Evolutionary conservation across 2,113 vertebrate genomes (phyloP).

Genomic region (Pelobates fuscus): DNA sequence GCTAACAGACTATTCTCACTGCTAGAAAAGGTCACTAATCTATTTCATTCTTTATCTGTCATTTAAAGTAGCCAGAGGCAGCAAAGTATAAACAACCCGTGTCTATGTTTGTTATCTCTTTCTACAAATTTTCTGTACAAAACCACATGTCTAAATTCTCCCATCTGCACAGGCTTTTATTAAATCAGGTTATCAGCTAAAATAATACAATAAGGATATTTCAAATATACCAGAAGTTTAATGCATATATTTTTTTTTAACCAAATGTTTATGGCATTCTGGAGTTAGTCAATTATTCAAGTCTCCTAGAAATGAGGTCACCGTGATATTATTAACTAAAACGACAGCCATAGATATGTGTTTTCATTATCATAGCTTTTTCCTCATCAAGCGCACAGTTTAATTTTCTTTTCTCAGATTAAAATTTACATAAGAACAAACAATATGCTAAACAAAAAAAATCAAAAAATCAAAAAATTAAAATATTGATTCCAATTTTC

Average conservation of each 20-base stretch:
- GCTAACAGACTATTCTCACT: neutral
- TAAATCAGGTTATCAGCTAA: conserved; percentile 14
- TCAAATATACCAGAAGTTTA: conserved; percentile 23
- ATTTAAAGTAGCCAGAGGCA: conserved; percentile 6
- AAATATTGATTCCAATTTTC: conserved; percentile 18
- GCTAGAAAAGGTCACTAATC: neutral
- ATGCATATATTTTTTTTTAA: neutral
- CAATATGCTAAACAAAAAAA: conserved; percentile 23
- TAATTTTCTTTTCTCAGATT: conserved; percentile 4
- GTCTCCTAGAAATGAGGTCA: conserved; percentile 20
- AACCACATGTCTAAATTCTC: neutral
- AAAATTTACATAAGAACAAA: neutral
- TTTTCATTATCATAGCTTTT: conserved; percentile 25
- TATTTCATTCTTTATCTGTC: neutral
- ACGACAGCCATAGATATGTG: conserved; percentile 4
- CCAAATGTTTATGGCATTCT: neutral
- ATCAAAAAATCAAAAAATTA: conserved; percentile 10
- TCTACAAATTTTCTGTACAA: neutral
- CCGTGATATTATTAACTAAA: neutral
- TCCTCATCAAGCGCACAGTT: neutral
- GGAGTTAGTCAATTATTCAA: neutral
- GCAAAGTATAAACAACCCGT: neutral
- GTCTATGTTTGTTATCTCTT: conserved; percentile 14
- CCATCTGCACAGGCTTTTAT: neutral
- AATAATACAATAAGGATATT: conserved; percentile 23